These are phyloP conservation scores for Turdus rufiventris DNA, from an alignment of 2,113 vertebrate species.

Conservation along the genomic window DNA sequence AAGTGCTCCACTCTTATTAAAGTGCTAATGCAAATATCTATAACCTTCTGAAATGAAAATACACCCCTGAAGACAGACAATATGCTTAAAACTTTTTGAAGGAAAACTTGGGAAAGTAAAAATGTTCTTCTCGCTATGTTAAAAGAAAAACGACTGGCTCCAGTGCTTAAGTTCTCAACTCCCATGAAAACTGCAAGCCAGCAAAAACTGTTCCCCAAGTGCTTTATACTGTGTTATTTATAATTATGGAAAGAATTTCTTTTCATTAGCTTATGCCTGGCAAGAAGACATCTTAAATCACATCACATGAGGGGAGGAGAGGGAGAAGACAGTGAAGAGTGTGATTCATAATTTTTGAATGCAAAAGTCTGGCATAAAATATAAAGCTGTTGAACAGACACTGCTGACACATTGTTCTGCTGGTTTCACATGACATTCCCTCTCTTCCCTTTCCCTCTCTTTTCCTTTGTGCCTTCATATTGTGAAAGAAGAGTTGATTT, in stretches of 20 bases:
- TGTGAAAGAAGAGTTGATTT: not conserved
- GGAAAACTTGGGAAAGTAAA: not conserved
- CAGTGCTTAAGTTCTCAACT: not conserved
- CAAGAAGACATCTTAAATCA: not conserved
- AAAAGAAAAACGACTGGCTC: not conserved
- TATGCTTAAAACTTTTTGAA: not conserved
- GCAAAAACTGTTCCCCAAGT: not conserved
- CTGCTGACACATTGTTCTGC: not conserved
- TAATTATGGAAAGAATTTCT: not conserved
- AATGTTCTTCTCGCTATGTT: not conserved
- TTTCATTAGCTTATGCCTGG: not conserved
- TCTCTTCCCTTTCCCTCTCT: not conserved
- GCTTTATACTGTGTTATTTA: not conserved
- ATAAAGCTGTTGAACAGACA: not conserved
- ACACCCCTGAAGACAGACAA: not conserved
- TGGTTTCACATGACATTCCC: not conserved
- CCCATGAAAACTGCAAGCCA: not conserved
- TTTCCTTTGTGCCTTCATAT: not conserved
- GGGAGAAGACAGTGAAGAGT: not conserved
- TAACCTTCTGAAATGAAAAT: not conserved
- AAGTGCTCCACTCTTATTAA: not conserved
- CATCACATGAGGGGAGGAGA: not conserved
- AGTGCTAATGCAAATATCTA: not conserved
- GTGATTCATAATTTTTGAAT: slow-evolving; percentile 35
- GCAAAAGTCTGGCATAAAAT: not conserved